Percentiles rank a stretch among this genome's conserved stretches.
Evolutionary conservation across 2,888 invertebrate genomes (phyloP).

Genomic region (Diabrotica balteata): DNA sequence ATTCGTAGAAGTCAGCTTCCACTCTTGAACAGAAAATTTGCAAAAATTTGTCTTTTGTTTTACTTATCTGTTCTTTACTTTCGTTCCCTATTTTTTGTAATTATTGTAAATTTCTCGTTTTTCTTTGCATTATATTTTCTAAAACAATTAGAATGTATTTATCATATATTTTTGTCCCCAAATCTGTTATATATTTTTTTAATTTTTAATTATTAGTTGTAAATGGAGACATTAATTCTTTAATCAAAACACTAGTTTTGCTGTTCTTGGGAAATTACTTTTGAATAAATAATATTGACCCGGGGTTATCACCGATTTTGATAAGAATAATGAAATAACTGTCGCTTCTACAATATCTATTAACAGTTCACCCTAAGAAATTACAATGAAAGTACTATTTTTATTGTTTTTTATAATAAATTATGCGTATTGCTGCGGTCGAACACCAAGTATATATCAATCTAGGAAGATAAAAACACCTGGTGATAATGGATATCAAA

Average conservation of each 20-base stretch:
- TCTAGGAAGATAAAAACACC: constrained; percentile 66
- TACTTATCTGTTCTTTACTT: no score
- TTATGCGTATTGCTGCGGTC: constrained; percentile 36
- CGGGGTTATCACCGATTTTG: constrained; percentile 5
- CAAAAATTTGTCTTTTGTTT: no score
- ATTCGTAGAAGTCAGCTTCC: no score
- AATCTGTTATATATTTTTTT: no score
- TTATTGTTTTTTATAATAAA: constrained; percentile 23
- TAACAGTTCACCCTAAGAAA: not conserved
- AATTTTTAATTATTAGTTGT: no score
- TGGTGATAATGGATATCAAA: constrained; percentile 87
- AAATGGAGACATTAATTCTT: no score
- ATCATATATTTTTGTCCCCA: no score
- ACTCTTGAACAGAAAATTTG: no score
- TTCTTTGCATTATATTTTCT: no score
- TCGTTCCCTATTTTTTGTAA: no score
- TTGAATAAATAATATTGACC: constrained; percentile 3
- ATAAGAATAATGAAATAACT: not conserved
- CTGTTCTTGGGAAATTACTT: not conserved
- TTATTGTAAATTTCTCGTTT: no score
- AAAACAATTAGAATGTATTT: no score
- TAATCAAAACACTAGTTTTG: not conserved
- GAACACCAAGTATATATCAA: constrained; percentile 61
- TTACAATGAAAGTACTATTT: constrained; percentile 21
- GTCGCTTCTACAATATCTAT: not conserved